Base-by-base conservation (phyloP, 92 coral and sea anemone genomes). In the Chrysogorgia sp. region DNA sequence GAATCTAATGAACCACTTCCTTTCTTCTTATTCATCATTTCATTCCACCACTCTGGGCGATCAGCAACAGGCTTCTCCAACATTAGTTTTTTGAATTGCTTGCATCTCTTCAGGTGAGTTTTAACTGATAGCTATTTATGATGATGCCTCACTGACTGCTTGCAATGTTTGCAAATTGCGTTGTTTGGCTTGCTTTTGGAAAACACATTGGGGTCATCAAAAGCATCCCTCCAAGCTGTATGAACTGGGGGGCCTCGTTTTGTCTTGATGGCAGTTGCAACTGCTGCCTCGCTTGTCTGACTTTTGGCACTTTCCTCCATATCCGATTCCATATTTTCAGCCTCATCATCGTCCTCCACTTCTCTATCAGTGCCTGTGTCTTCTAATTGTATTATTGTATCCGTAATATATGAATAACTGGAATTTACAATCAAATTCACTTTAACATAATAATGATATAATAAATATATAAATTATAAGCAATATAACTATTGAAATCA, bases 91-190 rank as follows among this genome's bases (percentile, higher is more conserved):
- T 62, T 62, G 37, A 62, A 62, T 62, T 25, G 68, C 22, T 62
- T 62, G n/a, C 68, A 62, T 62, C 68, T 62, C 68, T 62, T 62
- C 68, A 62, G 43, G 68, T 62, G 68, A 29, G 68, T 62, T 62
- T 62, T 62, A 33, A 62, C 68, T 29, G 68, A 62, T 3, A 62
- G 68, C 37, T 25, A 10, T 33, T 62, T 62, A 62, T 62, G 68
- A 29, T 62, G 68, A 33, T 62, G 68, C 68, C 68, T 62, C 68
- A 62, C 68, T 28, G 68, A 62, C 14, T 29, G 40, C 43, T 62
- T 62, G 68, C 68, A 62, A 62, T 62, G 10, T 62, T 62, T 62
- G 68, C 68, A 62, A 62, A 62, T 62, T 62, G 68, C 68, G 22
- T 62, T 29, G 68, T 62, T 62, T 62, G 68, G 68, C 68, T 29